A percentile compares a stretch with the other conserved stretches of the same genome.
Evolutionary conservation across 2,888 invertebrate species (phyloP).

Genomic region (Teleiodes luculella): DNA sequence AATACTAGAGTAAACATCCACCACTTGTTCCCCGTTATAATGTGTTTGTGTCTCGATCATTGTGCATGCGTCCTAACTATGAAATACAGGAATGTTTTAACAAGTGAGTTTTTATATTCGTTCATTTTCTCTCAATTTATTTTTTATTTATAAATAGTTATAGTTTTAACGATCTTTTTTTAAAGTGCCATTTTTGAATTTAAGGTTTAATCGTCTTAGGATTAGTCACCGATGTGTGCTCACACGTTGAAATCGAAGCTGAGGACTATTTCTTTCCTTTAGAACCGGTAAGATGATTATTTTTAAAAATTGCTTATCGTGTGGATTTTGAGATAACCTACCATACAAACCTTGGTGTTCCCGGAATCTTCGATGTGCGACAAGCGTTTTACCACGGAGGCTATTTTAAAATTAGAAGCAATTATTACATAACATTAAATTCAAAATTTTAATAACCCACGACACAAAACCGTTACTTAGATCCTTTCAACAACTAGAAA

Average conservation of each 20-base stretch:
- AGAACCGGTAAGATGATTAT: slow-evolving; percentile 50
- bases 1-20: not conserved
- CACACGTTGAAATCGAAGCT: slow-evolving; percentile 68
- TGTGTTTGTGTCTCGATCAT: slow-evolving; percentile 29
- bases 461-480: too few relatives aligned
- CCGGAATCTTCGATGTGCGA: too few relatives aligned
- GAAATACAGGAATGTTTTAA: slow-evolving; percentile 51
- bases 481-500: too few relatives aligned
- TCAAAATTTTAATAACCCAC: too few relatives aligned
- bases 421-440: too few relatives aligned
- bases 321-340: too few relatives aligned
- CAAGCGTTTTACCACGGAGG: too few relatives aligned
- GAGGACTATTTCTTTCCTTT: slow-evolving; percentile 72
- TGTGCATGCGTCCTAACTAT: slow-evolving; percentile 42
- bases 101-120: slow-evolving; percentile 40
- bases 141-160: not conserved
- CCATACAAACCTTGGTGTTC: too few relatives aligned
- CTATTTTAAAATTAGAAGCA: too few relatives aligned
- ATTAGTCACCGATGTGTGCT: slow-evolving; percentile 53
- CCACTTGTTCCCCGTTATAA: slow-evolving; percentile 31
- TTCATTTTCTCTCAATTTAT: not conserved
- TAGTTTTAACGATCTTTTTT: too few relatives aligned
- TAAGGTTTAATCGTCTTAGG: slow-evolving; percentile 53
- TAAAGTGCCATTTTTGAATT: too few relatives aligned
- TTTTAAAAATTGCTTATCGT: too few relatives aligned